Percentiles rank a stretch among this genome's conserved stretches.
Evolutionary conservation across 2,888 invertebrate species (phyloP).

Genomic region (Siphonodentalium dalli): DNA sequence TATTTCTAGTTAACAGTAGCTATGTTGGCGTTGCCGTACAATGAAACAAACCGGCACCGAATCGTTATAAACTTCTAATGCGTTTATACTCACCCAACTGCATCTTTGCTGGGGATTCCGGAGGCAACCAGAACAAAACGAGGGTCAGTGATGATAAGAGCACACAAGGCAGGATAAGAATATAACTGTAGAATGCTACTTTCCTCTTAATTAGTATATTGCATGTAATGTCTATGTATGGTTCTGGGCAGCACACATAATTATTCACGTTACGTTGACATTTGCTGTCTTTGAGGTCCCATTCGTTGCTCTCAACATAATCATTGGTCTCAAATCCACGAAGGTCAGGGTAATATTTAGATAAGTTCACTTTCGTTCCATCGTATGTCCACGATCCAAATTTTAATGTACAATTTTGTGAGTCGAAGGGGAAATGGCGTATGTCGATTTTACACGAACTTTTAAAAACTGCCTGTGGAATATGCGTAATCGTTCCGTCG

Average conservation of each 20-base stretch:
- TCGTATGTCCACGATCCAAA: constrained; percentile 66
- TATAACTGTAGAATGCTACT: constrained; percentile 63
- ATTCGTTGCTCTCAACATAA: constrained; percentile 64
- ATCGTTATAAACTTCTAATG: too few species aligned
- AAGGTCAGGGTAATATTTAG: constrained; percentile 31
- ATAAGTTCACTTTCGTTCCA: constrained; percentile 56
- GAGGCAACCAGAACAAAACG: constrained; percentile 66
- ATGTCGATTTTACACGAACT: constrained; percentile 64
- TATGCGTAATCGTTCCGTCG: constrained; percentile 57
- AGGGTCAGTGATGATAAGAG: constrained; percentile 64
- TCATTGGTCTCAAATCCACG: constrained; percentile 53
- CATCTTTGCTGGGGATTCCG: constrained; percentile 66
- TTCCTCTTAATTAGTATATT: constrained; percentile 52
- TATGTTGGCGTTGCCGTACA: too few species aligned
- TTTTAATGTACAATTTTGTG: constrained; percentile 62
- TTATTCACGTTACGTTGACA: constrained; percentile 56
- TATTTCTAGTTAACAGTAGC: too few species aligned
- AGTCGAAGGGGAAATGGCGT: constrained; percentile 64
- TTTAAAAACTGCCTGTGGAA: constrained; percentile 63
- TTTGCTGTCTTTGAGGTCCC: constrained; percentile 57
- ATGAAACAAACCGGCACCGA: too few species aligned
- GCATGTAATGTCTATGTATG: constrained; percentile 63
- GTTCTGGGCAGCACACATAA: constrained; percentile 62
- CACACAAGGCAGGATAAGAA: constrained; percentile 65
- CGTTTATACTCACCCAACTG: constrained; percentile 62